Base-by-base conservation (phyloP, 2,888 invertebrate species). In the Rhagonycha fulva region DNA sequence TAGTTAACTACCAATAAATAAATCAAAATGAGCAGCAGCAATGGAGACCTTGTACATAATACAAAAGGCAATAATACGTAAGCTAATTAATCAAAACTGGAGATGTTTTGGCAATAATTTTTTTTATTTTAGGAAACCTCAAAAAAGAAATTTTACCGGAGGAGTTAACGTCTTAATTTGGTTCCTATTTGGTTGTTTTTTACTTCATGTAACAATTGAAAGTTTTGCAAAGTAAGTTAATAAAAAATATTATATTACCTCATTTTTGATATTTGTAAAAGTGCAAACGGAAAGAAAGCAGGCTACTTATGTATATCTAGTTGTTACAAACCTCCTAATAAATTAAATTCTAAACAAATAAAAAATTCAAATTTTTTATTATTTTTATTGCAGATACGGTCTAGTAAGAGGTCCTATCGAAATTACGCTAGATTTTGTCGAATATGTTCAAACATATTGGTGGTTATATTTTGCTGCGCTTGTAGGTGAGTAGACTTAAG, bases 351-450 rank as follows among this genome's bases (percentile, higher is more conserved):
- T 19, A 2, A 19, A 19, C 19, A 2, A 19, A 19, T 19, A 1
- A 19, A 19, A 19, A 19, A 19, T 19, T 19, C 19, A 19, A n/a
- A n/a, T n/a, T n/a, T n/a, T n/a, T n/a, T n/a, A n/a, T 28, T 5
- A 28, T 28, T 19, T 19, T 19, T 62, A 10, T 74, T 74, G 14
- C 14, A 75, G 74, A 14, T 71, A 75, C 62, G 74, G 74, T 9
- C 47, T 75, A 10, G 61, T 66, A 32, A 66, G 14, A 47, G 47
- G 10, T 68, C 74, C 74, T 14, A 7, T 75, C 14, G 14, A 71
- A 66, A 11, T 75, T 23, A 66, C 70, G 2, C 3, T n/a, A 5
- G 66, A 61, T 14, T 71, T 70, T 61, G 12, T 60, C 9, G 61
- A 61, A n/a, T 70, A 30, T n/a, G 7, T 75, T 11, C 11, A 67